These are phyloP conservation scores for Heliothis virescens DNA, from an alignment of 1,140 invertebrate genomes.

Conservation along the genomic window DNA sequence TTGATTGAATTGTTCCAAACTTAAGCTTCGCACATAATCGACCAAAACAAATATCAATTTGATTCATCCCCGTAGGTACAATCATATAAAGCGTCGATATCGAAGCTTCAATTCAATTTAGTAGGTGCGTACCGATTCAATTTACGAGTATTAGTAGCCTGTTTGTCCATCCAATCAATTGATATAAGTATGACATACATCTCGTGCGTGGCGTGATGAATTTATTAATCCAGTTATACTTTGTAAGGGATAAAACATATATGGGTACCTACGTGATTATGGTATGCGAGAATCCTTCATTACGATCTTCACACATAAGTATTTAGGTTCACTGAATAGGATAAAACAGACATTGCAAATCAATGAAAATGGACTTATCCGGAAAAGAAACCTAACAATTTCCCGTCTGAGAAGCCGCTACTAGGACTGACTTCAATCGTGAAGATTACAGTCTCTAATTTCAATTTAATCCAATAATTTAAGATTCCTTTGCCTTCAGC, in stretches of 20 bases:
- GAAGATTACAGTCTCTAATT: slow-evolving; percentile 45
- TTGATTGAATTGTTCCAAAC: slow-evolving; percentile 77
- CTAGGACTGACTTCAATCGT: slow-evolving; percentile 33
- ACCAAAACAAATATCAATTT: slow-evolving; percentile 71
- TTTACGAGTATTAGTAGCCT: slow-evolving; percentile 28
- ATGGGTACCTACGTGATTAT: neutral
- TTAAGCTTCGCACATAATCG: slow-evolving; percentile 75
- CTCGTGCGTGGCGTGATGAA: neutral
- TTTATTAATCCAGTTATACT: neutral
- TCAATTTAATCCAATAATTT: slow-evolving; percentile 43
- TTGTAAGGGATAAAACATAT: neutral
- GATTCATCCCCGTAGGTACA: slow-evolving; percentile 51
- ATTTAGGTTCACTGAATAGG: neutral
- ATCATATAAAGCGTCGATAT: slow-evolving; percentile 54
- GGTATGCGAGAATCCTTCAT: neutral
- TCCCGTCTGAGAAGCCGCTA: neutral
- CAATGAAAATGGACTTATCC: slow-evolving; percentile 1
- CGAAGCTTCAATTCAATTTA: slow-evolving; percentile 57
- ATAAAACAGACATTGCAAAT: neutral
- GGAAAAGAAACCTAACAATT: slow-evolving; percentile 35
- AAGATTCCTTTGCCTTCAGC: slow-evolving; percentile 28
- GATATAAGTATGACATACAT: slow-evolving; percentile 19
- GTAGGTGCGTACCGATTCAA: slow-evolving; percentile 41
- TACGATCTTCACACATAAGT: neutral
- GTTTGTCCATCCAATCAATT: slow-evolving; percentile 31